Evolutionary conservation across 53 echinoderm and acorn worm genomes (phyloP), one percentile per base, ranked within the genome.

Genomic region (Crossaster papposus): DNA sequence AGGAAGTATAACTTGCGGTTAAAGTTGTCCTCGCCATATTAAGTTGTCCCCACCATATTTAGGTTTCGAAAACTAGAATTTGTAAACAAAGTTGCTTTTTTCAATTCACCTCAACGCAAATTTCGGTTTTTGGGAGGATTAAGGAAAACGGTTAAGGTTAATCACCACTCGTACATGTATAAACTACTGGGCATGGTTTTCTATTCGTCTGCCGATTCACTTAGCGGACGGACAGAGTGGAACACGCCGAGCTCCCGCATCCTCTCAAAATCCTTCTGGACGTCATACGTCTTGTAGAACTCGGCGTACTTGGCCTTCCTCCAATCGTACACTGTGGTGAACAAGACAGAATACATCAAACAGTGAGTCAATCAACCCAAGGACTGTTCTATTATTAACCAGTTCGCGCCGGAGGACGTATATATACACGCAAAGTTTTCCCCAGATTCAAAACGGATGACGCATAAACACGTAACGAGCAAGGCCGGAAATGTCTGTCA

Each of bases 211-310:
- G 62, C 72, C 12, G 85, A 22, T 85, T 94, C 94, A 83, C 90
- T 90, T 11, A 92, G 88, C 23, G 97, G 97, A 82, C 94, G 86
- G 72, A 91, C 95, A 4, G 95, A 95, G 17, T 96, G 97, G 88
- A 96, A 96, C 20, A 96, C 97, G 4, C 97, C 97, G 8, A 95
- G 83, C 73, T 96, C 95, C 63, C 91, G 72, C 97, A 96, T 96
- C 78, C 94, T 92, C 89, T 96, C 95, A 91, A 96, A 96, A 36
- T 95, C 97, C 81, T 95, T 92, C 91, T 92, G 92, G 32, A 81
- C 94, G 82, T 96, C 96, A 64, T 91, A 96, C 20, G 92, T 92
- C 88, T 93, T 92, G 92, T 95, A 96, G 93, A 96, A 96, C 9
- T 93, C 94, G 17, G 73, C 90, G 65, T 90, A 93, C 78, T 83